Evolutionary conservation across 1,140 invertebrate genomes (phyloP).

Genomic region (Tetramorium parvispinum): DNA sequence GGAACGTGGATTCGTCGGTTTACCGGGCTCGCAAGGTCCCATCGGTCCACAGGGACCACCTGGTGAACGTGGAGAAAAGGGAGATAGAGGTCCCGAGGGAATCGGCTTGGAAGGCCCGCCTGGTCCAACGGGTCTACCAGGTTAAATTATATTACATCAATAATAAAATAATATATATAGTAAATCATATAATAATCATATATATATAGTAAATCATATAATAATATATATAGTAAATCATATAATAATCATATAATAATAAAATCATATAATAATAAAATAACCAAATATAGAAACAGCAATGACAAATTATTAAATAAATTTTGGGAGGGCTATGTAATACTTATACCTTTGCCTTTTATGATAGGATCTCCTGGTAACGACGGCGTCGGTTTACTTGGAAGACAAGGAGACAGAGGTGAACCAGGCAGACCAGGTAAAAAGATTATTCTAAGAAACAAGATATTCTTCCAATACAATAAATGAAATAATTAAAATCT

Average conservation of each 20-base stretch:
- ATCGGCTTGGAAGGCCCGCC: slow-evolving; percentile 89
- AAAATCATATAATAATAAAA: too few relatives aligned
- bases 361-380: slow-evolving; percentile 87
- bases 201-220: too few relatives aligned
- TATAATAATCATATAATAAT: too few relatives aligned
- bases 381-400: slow-evolving; percentile 87
- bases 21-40: slow-evolving; percentile 87
- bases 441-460: slow-evolving; percentile 27
- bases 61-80: slow-evolving; percentile 90
- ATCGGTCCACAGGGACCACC: slow-evolving; percentile 86
- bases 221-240: too few relatives aligned
- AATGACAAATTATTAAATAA: slow-evolving; percentile 2
- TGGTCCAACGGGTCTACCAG: slow-evolving; percentile 88
- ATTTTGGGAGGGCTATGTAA: neutral
- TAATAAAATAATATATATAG: too few relatives aligned
- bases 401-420: slow-evolving; percentile 88
- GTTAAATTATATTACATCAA: slow-evolving; percentile 79
- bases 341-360: slow-evolving; percentile 27
- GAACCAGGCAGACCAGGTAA: slow-evolving; percentile 88
- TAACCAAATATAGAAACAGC: neutral
- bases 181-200: too few relatives aligned
- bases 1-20: slow-evolving; percentile 89
- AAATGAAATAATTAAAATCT: neutral
- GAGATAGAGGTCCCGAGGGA: slow-evolving; percentile 90
- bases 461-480: neutral